phyloP scores from a whole-genome alignment of 2,113 vertebrate genomes.

The Octodon degus region DNA sequence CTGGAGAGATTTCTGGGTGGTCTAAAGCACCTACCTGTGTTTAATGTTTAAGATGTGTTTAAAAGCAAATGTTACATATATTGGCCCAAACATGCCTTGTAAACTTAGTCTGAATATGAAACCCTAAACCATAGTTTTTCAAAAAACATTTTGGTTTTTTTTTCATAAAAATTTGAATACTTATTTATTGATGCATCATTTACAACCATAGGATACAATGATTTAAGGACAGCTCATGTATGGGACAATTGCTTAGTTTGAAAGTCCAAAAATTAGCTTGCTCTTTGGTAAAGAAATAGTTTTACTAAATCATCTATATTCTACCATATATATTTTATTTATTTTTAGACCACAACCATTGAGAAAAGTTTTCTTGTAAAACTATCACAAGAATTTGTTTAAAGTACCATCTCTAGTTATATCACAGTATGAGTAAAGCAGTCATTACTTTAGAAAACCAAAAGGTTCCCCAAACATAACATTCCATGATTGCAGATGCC shows the following conservation, averaged over 20 bases:
- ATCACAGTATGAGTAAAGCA: not conserved
- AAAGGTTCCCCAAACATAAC: not conserved
- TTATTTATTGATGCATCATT: not conserved
- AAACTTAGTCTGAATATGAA: not conserved
- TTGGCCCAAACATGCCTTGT: not conserved
- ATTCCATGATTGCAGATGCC: not conserved
- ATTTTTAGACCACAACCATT: not conserved
- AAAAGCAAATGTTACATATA: not conserved
- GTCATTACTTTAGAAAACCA: not conserved
- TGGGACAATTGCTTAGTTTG: not conserved
- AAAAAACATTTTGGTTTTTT: not conserved
- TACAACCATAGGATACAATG: not conserved
- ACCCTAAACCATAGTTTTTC: not conserved
- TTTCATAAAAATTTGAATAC: not conserved
- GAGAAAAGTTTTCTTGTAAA: not conserved
- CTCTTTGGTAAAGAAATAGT: constrained; percentile 5
- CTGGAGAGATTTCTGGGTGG: no score
- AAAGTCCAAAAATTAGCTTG: constrained; percentile 22
- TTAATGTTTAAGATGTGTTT: not conserved
- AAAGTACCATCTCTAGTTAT: not conserved
- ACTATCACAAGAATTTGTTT: not conserved
- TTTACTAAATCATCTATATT: not conserved
- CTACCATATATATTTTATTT: not conserved
- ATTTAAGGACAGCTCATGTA: constrained; percentile 14
- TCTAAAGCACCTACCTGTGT: no score